Evolutionary conservation across 2,113 vertebrate species (phyloP).

Genomic region (Alligator sinensis): DNA sequence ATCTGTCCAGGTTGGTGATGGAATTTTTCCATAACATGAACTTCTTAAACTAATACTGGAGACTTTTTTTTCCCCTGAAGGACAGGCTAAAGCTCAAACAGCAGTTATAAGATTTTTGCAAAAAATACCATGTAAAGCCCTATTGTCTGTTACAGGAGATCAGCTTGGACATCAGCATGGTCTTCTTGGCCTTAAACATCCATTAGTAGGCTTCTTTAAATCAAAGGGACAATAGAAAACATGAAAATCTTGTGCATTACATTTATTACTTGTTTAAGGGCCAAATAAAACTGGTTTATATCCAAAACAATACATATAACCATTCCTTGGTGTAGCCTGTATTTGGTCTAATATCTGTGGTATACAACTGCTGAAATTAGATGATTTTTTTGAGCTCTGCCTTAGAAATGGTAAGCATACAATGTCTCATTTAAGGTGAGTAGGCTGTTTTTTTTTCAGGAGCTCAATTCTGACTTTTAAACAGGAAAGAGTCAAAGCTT

Average conservation of each 20-base stretch:
- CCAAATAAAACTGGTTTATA: background rate
- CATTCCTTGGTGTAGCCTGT: background rate
- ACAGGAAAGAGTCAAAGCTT: background rate
- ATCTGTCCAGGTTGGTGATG: background rate
- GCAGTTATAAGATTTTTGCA: background rate
- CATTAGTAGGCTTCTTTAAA: background rate
- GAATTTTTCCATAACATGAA: too few relatives aligned
- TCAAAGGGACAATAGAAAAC: background rate
- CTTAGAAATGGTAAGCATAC: background rate
- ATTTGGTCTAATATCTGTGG: too few relatives aligned
- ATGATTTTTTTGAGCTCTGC: background rate
- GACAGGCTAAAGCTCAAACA: background rate
- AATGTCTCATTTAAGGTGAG: background rate
- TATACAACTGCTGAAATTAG: background rate
- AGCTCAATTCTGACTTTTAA: background rate
- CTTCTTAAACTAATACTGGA: background rate
- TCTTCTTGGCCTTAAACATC: background rate
- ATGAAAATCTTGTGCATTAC: background rate
- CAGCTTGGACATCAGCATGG: background rate
- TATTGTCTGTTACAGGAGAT: background rate
- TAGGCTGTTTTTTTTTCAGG: background rate
- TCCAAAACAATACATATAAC: background rate
- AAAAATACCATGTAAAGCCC: background rate
- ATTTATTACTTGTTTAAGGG: background rate
- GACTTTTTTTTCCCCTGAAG: background rate